Evolutionary conservation across 2,113 vertebrate genomes (phyloP), one percentile per base, ranked within the genome.

Genomic region (Nycticryphes semicollaris): DNA sequence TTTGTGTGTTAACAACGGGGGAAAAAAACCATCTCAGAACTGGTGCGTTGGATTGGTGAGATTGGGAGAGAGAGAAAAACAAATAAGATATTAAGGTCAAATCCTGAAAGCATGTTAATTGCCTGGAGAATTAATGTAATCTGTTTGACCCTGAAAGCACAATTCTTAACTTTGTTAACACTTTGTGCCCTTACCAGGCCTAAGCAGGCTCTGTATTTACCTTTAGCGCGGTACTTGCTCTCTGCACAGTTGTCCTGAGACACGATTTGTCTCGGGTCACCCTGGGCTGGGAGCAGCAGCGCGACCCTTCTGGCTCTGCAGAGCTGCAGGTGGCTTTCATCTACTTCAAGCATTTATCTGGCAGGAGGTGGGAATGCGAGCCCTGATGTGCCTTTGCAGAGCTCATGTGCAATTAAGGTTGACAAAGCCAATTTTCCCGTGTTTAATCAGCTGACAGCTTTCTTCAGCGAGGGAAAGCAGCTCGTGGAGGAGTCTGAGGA

Each of bases 401-500:
- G 84, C 92, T 89, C 57, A 13, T 48, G 56, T 66, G 56, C 78
- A 94, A 60, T 91, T 85, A 87, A 84, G 70, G 78, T 37, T 96
- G 93, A 96, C 94, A 96, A 93, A 97, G 95, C 92, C 94, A 93
- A 35, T 95, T 94, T 95, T 87, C 22, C 91, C 59, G 70, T 67
- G n/a, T 87, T 95, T 84, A 93, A 93, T 96, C 94, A 97, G 94
- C 84, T 94, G 94, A 87, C 91, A 78, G 81, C 57, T 96, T 94
- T 82, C 91, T 95, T 91, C 81, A 78, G 89, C 35, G 62, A 87
- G 81, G 62, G 93, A 96, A 96, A 45, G 84, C 94, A 93, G 96
- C 91, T 91, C 81, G 31, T 4, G 95, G 95, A 95, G 95, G 94
- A 96, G 95, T 63, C 74, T 95, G 96, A 94, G 94, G 94, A 95